Percentiles rank a stretch among this genome's conserved stretches.
Evolutionary conservation across 2,113 vertebrate species (phyloP).

Genomic region (Peromyscus leucopus): DNA sequence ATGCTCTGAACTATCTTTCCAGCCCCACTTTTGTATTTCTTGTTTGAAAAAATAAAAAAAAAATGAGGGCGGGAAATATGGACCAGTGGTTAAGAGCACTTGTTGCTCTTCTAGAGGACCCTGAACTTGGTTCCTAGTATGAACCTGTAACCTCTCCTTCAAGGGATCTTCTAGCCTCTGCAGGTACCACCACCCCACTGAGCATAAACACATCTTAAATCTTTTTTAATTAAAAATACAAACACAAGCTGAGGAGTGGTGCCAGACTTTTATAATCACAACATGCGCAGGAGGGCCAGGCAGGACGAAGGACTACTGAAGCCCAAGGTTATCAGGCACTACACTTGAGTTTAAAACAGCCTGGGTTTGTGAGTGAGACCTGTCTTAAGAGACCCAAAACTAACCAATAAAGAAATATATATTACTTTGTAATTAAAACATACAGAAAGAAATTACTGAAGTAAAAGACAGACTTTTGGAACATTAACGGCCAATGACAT

Average conservation of each 20-base stretch:
- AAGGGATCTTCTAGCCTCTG: background rate
- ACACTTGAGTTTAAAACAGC: background rate
- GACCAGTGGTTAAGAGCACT: background rate
- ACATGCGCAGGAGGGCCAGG: background rate
- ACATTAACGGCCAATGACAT: conserved; percentile 19
- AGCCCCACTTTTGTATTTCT: background rate
- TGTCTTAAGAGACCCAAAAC: background rate
- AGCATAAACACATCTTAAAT: background rate
- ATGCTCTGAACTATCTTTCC: background rate
- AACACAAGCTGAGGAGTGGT: background rate
- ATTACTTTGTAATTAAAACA: conserved; percentile 51
- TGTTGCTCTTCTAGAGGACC: background rate
- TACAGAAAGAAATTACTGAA: background rate
- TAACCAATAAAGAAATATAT: background rate
- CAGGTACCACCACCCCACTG: background rate
- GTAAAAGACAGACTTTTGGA: conserved; percentile 13
- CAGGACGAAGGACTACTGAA: background rate
- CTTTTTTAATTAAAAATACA: background rate
- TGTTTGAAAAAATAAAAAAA: conserved; percentile 18
- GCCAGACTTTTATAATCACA: background rate
- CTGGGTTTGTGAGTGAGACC: too few relatives aligned
- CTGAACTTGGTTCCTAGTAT: background rate
- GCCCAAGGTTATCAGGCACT: background rate
- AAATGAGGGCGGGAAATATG: background rate
- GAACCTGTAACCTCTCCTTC: background rate